These are phyloP conservation scores for Drosophila leontia DNA, from an alignment of 1,140 invertebrate genomes.

Conservation along the genomic window DNA sequence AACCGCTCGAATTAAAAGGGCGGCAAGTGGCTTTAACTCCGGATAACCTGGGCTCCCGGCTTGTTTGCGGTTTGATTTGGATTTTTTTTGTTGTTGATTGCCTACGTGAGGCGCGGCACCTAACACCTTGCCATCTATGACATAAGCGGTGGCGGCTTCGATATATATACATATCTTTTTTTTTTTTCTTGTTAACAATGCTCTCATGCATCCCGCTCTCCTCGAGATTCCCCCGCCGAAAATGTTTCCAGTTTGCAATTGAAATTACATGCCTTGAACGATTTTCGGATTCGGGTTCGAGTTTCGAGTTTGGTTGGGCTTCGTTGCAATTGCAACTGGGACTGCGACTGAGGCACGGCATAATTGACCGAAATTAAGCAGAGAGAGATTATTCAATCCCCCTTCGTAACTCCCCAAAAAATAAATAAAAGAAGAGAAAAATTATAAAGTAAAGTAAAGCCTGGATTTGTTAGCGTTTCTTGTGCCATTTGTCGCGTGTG, in stretches of 20 bases:
- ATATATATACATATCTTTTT: neutral
- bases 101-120: slow-evolving; percentile 58
- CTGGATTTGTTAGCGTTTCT: slow-evolving; percentile 10
- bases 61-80: slow-evolving; percentile 32
- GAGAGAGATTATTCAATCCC: slow-evolving; percentile 71
- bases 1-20: slow-evolving; percentile 34
- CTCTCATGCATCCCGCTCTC: slow-evolving; percentile 6
- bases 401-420: neutral
- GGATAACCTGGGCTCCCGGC: slow-evolving; percentile 12
- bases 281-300: slow-evolving; percentile 17
- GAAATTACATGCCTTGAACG: slow-evolving; percentile 69
- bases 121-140: slow-evolving; percentile 63
- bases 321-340: slow-evolving; percentile 40
- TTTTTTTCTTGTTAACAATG: slow-evolving; percentile 73
- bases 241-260: slow-evolving; percentile 54
- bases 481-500: slow-evolving; percentile 51
- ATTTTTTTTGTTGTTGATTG: slow-evolving; percentile 34
- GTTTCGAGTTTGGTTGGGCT: neutral
- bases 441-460: slow-evolving; percentile 3
- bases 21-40: slow-evolving; percentile 28
- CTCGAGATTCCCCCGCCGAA: slow-evolving; percentile 7
- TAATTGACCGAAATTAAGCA: slow-evolving; percentile 80
- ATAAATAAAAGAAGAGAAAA: neutral
- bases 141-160: slow-evolving; percentile 41
- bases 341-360: slow-evolving; percentile 55